Conservation (phyloP, 2,888 invertebrate genomes). For the Mythimna vitellina region DNA sequence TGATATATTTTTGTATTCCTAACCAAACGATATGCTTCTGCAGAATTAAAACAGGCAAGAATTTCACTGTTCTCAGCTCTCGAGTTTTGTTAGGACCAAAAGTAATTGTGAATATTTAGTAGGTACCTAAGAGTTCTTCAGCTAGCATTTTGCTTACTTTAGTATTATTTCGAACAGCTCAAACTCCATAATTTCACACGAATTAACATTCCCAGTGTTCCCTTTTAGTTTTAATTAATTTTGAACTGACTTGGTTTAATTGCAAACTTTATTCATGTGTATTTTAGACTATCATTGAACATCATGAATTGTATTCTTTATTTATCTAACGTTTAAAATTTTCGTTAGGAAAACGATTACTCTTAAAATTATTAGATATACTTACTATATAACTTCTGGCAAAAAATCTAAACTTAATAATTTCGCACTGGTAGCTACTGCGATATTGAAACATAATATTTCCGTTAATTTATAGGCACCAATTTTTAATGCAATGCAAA, state of each 20-base stretch:
- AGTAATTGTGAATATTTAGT: conserved; percentile 7
- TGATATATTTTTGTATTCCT: neutral
- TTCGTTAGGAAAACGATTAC: neutral
- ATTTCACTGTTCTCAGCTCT: neutral
- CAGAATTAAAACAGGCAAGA: neutral
- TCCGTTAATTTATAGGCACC: conserved; percentile 42
- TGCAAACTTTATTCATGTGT: conserved; percentile 11
- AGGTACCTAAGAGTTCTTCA: neutral
- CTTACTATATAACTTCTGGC: neutral
- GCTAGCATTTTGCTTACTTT: conserved; percentile 19
- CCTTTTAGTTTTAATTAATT: conserved; percentile 9
- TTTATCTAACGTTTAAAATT: conserved; percentile 8
- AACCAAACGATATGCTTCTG: neutral
- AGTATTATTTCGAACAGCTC: conserved; percentile 18
- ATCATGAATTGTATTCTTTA: neutral
- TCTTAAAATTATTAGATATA: neutral
- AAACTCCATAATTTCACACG: conserved; percentile 27
- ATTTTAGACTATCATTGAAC: neutral
- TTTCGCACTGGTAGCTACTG: conserved; percentile 9
- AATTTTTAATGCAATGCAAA: conserved; percentile 47
- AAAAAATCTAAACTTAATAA: conserved; percentile 19
- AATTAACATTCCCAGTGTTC: conserved; percentile 22
- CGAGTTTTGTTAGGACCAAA: conserved; percentile 4
- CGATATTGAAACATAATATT: conserved; percentile 26
- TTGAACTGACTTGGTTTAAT: neutral